phyloP scores from a whole-genome alignment of 2,113 vertebrate species.

The Conger conger region DNA sequence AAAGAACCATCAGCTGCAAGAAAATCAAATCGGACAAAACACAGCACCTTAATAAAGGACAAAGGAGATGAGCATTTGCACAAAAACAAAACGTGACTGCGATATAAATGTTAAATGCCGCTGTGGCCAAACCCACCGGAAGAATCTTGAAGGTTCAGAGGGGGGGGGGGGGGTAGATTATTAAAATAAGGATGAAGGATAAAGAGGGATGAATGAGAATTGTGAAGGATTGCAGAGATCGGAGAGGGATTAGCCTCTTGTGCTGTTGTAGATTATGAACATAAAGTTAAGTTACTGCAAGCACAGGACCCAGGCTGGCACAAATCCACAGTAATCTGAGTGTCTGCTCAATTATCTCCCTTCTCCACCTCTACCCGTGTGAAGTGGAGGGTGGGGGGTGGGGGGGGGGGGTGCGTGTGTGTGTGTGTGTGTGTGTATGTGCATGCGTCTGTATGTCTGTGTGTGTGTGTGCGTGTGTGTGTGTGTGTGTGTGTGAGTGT shows the following conservation, averaged over 20 bases:
- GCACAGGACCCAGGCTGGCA: slow-evolving; percentile 4
- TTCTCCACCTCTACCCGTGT: background rate
- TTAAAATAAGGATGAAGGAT: slow-evolving; percentile 45
- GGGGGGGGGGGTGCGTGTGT: background rate
- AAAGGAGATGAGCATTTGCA: slow-evolving; percentile 4
- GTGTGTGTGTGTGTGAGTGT: too few species aligned
- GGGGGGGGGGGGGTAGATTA: slow-evolving; percentile 14
- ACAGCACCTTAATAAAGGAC: slow-evolving; percentile 6
- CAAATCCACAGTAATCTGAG: slow-evolving; percentile 5
- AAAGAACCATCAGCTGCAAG: slow-evolving; percentile 40
- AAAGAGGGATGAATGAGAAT: slow-evolving; percentile 40
- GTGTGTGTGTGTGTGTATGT: too few species aligned
- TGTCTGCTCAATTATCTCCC: slow-evolving; percentile 27
- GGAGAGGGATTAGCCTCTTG: slow-evolving; percentile 43
- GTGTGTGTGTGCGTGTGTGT: too few species aligned
- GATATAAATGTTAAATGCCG: background rate
- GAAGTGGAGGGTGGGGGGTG: background rate
- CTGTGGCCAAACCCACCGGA: background rate
- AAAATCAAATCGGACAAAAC: slow-evolving; percentile 12
- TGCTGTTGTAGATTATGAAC: slow-evolving; percentile 38
- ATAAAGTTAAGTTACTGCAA: slow-evolving; percentile 36
- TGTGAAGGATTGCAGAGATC: slow-evolving; percentile 40
- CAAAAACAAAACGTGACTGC: background rate
- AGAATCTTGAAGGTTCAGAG: background rate
- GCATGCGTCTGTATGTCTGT: too few species aligned